phyloP scores from a whole-genome alignment of 2,888 invertebrate genomes.

The Philopedon plagiatum region DNA sequence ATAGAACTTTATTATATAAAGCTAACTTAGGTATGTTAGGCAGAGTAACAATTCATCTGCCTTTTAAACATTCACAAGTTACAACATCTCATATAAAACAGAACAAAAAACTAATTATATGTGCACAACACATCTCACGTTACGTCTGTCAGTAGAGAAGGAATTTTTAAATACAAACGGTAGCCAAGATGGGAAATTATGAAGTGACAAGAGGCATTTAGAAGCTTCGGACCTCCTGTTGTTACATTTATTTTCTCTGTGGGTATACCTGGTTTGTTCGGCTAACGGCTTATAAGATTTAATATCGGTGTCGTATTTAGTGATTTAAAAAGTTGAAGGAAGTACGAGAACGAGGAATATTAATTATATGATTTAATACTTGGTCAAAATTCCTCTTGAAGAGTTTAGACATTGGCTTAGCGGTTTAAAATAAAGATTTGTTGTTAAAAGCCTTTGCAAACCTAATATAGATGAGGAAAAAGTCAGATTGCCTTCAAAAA shows the following conservation, averaged over 20 bases:
- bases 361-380: background rate
- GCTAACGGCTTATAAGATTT: constrained; percentile 29
- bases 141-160: constrained; percentile 29
- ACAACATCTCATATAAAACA: background rate
- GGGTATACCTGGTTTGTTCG: constrained; percentile 22
- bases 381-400: background rate
- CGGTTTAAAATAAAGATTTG: too few species aligned
- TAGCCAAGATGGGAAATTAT: constrained; percentile 42
- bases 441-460: too few species aligned
- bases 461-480: too few species aligned
- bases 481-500: too few species aligned
- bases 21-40: background rate
- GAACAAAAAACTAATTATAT: constrained; percentile 41
- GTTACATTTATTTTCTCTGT: constrained; percentile 39
- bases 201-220: constrained; percentile 47
- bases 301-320: constrained; percentile 14
- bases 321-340: constrained; percentile 7
- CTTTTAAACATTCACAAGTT: background rate
- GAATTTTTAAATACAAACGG: constrained; percentile 44
- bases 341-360: background rate
- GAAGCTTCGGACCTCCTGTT: constrained; percentile 40
- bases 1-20: too few species aligned
- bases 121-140: constrained; percentile 29
- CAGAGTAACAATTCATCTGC: background rate
- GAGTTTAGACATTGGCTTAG: too few species aligned